These are phyloP conservation scores for Conchocele bisecta DNA, from an alignment of 2,888 invertebrate genomes.

Conservation along the genomic window DNA sequence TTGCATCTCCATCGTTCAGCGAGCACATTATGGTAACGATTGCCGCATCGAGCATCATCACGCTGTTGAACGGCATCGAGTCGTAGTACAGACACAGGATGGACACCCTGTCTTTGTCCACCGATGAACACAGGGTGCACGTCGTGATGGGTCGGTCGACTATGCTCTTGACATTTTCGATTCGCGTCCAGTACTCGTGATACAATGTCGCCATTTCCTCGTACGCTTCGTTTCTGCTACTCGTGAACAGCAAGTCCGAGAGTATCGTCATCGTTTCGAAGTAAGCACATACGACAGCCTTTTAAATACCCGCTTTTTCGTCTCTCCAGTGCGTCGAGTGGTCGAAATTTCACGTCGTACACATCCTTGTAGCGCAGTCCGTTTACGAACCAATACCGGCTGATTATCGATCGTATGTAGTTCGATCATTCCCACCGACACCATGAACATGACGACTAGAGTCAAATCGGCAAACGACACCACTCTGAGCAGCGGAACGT, in stretches of 20 bases:
- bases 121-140: slow-evolving; percentile 14
- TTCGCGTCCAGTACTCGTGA: slow-evolving; percentile 9
- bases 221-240: neutral
- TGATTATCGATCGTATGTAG: slow-evolving; percentile 6
- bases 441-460: slow-evolving; percentile 6
- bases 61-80: slow-evolving; percentile 5
- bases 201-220: neutral
- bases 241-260: slow-evolving; percentile 3
- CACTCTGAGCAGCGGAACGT: neutral
- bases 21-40: slow-evolving; percentile 23
- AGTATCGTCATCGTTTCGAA: slow-evolving; percentile 1
- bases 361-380: slow-evolving; percentile 2
- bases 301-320: slow-evolving; percentile 21
- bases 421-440: neutral
- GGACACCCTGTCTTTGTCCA: slow-evolving; percentile 1
- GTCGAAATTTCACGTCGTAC: slow-evolving; percentile 5
- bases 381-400: slow-evolving; percentile 16
- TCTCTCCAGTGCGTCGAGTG: neutral
- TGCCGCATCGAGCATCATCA: slow-evolving; percentile 12
- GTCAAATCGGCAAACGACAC: slow-evolving; percentile 11
- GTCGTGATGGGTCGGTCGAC: slow-evolving; percentile 7
- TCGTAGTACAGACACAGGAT: slow-evolving; percentile 22
- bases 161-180: slow-evolving; percentile 1
- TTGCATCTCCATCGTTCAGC: neutral
- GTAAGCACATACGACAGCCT: too few species aligned